Base-by-base conservation (phyloP, 2,888 invertebrate species). In the Pterostichus madidus region DNA sequence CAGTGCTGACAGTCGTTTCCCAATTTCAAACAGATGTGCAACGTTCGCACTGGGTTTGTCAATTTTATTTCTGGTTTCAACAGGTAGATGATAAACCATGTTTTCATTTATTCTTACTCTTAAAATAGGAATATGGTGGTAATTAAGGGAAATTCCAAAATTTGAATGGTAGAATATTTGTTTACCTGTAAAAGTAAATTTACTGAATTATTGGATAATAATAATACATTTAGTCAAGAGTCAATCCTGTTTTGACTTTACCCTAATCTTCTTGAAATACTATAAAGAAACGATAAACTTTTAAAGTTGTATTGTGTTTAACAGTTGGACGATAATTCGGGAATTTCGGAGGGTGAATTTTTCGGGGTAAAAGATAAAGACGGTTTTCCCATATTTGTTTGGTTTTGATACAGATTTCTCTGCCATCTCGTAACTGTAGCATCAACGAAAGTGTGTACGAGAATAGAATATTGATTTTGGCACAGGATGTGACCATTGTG, bases 381-480 rank as follows among this genome's bases (percentile, higher is more conserved):
- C 11, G 10, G 59, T 8, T 7, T 59, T 31, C 31, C 11, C 59
- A 59, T 31, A 59, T 31, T 31, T 10, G 15, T 59, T 3, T 8
- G 8, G 7, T 17, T 39, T 68, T 44, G 4, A 39, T 44, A 5
- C 44, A 15, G 68, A 8, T 71, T 17, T 44, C 7, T 7, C 68
- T 64, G 68, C 68, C 68, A 71, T 71, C 68, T 71, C 17, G 44
- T 59, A 6, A 56, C 15, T 17, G 11, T 35, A 17, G 59, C 24
- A 59, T 11, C n/a, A 59, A 39, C 13, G n/a, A 44, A 15, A 39
- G 35, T 15, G 1, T 35, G 59, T 11, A 77, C 77, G 39, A 44
- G 53, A 56, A 77, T 59, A 59, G 77, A 76, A 52, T 56, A 76
- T 76, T 39, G 76, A 76, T 76, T 73, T 53, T 76, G 56, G 35